These are phyloP conservation scores for Labeo rohita DNA, from an alignment of 2,113 vertebrate species.

Conservation along the genomic window DNA sequence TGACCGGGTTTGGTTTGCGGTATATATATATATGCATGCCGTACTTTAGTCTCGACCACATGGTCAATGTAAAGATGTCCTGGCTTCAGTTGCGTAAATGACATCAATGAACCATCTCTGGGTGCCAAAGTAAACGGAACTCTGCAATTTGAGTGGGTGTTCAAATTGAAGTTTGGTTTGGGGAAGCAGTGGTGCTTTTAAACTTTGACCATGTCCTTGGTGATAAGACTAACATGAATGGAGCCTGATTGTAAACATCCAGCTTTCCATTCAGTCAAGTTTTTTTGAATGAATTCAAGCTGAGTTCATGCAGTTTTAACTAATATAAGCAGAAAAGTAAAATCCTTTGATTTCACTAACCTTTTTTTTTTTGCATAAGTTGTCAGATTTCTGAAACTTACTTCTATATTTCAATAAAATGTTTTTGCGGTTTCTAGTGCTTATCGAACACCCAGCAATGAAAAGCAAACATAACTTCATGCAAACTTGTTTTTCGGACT, in stretches of 20 bases:
- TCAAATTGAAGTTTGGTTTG: neutral
- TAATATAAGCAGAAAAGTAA: neutral
- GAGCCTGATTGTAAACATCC: neutral
- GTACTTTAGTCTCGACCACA: conserved; percentile 58
- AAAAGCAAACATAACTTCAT: conserved; percentile 32
- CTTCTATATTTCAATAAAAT: neutral
- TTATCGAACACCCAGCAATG: conserved; percentile 7
- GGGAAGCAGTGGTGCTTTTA: conserved; percentile 25
- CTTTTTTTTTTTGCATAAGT: neutral
- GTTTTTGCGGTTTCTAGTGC: neutral
- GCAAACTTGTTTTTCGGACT: conserved; percentile 11
- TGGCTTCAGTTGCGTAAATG: conserved; percentile 46
- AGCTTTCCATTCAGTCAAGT: neutral
- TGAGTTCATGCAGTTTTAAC: neutral
- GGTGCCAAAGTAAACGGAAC: conserved; percentile 68
- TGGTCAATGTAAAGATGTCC: conserved; percentile 66
- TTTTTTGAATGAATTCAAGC: neutral
- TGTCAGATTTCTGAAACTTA: neutral
- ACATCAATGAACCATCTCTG: conserved; percentile 44
- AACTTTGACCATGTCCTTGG: conserved; percentile 32
- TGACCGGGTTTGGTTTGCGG: conserved; percentile 23
- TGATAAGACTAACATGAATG: neutral
- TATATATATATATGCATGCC: conserved; percentile 64
- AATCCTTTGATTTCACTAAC: neutral
- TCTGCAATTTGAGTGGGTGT: conserved; percentile 47